phyloP scores from a whole-genome alignment of 2,888 invertebrate species.

The Dichetophora obliterata region DNA sequence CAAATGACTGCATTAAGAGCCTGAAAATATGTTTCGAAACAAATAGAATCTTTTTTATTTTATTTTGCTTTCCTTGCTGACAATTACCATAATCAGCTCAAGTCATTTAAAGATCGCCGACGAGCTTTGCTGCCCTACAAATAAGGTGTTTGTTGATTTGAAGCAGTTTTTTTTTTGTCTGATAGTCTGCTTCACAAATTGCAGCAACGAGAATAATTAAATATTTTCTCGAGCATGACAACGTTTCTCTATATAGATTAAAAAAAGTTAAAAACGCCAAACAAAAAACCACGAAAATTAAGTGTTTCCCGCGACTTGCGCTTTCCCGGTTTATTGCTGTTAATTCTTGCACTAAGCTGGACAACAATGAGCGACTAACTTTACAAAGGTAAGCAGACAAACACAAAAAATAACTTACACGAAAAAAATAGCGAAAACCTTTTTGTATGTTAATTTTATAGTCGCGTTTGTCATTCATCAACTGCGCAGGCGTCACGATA shows the following conservation, averaged over 20 bases:
- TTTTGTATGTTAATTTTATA: conserved; percentile 51
- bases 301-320: conserved; percentile 17
- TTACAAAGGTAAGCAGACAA: conserved; percentile 50
- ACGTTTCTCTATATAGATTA: conserved; percentile 43
- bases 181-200: conserved; percentile 11
- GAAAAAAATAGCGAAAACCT: conserved; percentile 45
- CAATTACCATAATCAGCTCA: conserved; percentile 34
- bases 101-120: background rate
- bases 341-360: conserved; percentile 12
- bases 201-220: conserved; percentile 50
- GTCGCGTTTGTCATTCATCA: conserved; percentile 47
- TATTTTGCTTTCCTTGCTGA: background rate
- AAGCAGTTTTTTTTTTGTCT: background rate
- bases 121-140: conserved; percentile 8
- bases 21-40: background rate
- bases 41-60: background rate
- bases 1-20: no score
- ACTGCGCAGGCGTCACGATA: conserved; percentile 41
- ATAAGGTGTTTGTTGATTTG: background rate
- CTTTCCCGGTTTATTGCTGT: conserved; percentile 7
- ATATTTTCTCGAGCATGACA: conserved; percentile 50
- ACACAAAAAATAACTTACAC: conserved; percentile 50
- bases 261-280: background rate
- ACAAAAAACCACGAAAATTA: conserved; percentile 18
- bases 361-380: background rate